Percentiles rank a stretch among this genome's conserved stretches.
Evolutionary conservation across 1,140 invertebrate species (phyloP).

Genomic region (Pogonognathellus flavescens): DNA sequence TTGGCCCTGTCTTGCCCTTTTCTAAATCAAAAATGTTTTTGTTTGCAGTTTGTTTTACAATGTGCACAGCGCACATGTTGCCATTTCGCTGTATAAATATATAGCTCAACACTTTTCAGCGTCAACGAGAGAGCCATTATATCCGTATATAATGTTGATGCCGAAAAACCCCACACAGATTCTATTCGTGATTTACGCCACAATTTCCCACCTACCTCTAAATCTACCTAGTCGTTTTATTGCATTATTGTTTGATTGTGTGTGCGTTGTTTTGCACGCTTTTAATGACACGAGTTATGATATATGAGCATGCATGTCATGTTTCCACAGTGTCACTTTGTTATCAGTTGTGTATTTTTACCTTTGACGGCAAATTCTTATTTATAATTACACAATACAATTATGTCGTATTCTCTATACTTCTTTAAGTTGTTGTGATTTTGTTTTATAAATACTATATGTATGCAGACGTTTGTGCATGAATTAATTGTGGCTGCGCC

Average conservation of each 20-base stretch:
- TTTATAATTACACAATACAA: background rate
- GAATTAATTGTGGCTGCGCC: too few species aligned
- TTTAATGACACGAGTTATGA: constrained; percentile 11
- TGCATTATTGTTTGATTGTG: constrained; percentile 23
- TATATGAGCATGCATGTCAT: constrained; percentile 39
- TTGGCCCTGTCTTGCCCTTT: too few species aligned
- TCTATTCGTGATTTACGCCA: background rate
- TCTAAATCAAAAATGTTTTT: too few species aligned
- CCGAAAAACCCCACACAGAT: too few species aligned
- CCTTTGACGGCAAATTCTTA: constrained; percentile 26
- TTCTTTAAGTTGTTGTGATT: background rate
- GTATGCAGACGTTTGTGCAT: background rate
- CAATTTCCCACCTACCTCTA: background rate
- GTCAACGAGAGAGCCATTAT: too few species aligned
- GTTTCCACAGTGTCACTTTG: background rate
- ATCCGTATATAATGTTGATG: too few species aligned
- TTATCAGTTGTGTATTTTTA: constrained; percentile 44
- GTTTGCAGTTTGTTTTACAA: too few species aligned
- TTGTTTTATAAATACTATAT: background rate
- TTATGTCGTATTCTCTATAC: background rate
- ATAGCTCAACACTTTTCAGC: too few species aligned
- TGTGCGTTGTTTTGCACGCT: constrained; percentile 21
- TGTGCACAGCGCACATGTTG: too few species aligned
- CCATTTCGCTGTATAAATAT: too few species aligned
- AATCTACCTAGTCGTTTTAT: background rate